phyloP scores from a whole-genome alignment of 2,888 invertebrate species.

The Adineta ricciae region DNA sequence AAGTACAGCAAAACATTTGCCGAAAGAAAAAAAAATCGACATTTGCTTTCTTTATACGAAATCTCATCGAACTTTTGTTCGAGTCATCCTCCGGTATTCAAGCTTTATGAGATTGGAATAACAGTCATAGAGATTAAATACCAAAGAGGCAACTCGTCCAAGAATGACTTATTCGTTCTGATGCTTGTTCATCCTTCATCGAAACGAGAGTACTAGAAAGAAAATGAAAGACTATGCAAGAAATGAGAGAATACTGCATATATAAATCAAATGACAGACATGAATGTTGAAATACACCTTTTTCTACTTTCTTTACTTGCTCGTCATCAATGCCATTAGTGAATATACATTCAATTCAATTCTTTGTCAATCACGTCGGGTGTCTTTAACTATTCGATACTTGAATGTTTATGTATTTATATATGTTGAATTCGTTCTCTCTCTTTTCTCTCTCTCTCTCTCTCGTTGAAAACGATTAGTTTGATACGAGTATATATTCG shows the following conservation, averaged over 20 bases:
- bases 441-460: background rate
- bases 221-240: background rate
- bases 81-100: background rate
- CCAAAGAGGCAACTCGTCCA: background rate
- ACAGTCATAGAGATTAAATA: slow-evolving; percentile 17
- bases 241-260: background rate
- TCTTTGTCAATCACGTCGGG: no score
- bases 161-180: background rate
- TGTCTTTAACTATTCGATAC: background rate
- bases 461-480: background rate
- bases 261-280: no score
- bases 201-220: background rate
- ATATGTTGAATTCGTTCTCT: background rate
- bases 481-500: background rate
- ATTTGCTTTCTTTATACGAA: background rate
- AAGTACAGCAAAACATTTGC: background rate
- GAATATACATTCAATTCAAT: background rate
- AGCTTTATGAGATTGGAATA: slow-evolving; percentile 5
- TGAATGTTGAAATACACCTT: background rate
- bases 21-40: background rate
- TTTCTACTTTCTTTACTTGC: background rate
- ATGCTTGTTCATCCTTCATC: no score
- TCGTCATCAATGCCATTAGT: background rate
- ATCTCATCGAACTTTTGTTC: background rate
- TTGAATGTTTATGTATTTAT: background rate